Base-by-base conservation (phyloP, 2,888 invertebrate genomes). In the Hyposoter dolosus region DNA sequence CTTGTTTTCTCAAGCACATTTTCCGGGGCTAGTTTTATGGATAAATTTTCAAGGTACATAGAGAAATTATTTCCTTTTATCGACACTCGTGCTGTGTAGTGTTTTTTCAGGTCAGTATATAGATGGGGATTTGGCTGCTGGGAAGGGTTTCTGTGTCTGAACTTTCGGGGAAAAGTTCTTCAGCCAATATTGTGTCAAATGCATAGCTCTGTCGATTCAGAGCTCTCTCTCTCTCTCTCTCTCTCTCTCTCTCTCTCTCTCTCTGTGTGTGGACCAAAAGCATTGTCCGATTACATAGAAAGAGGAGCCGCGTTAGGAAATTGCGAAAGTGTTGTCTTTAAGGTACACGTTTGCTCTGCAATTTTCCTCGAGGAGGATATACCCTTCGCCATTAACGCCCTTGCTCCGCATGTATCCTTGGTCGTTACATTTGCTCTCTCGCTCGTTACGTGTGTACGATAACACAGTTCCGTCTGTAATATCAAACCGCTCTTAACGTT, bases 61-160 rank as follows among this genome's bases (percentile, higher is more conserved):
- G 53, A 65, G 66, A 83, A 86, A 86, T 83, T 83, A 71, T 68
- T 83, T 83, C 50, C 68, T 83, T 83, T 63, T 50, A 53, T 80
- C 85, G 83, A 86, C 80, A 81, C 85, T 86, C 72, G 53, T 83
- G 50, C 45, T 69, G 19, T 45, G 32, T 47, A 80, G 83, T 86
- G 85, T 83, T 86, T 86, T 76, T 72, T 40, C 47, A 65, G 65
- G 47, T 40, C 43, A 83, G 56, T 80, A n/a, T n/a, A n/a, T n/a
- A 60, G 83, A 56, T 50, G 35, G 69, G 69, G 45, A 35, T 32
- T 23, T 35, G 15, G n/a, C 35, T 12, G 28, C 47, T 12, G 50
- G 23, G 32, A 50, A 32, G 23, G 5, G 0, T 60, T 28, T 43
- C 19, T 47, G 75, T 23, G n/a, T 40, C 45, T 35, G 65, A 72